Evolutionary conservation across 2,888 invertebrate genomes (phyloP), one percentile per base, ranked within the genome.

Genomic region (Ophraella communa): DNA sequence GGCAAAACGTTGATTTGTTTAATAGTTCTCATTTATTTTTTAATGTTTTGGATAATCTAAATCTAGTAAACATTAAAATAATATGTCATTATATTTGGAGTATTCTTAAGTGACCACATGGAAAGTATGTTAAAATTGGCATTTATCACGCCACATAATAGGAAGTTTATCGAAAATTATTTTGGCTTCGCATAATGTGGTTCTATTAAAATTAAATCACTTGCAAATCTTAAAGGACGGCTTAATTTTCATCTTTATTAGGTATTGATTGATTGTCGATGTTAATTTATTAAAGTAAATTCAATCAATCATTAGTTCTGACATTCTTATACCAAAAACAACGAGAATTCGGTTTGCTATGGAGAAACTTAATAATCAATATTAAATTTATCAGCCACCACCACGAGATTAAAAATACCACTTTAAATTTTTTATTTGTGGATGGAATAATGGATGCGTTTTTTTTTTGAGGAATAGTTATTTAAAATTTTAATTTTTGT

Each of bases 241-340:
- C n/a, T 35, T 57, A 57, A 51, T 57, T 62, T 33, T 18, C 42
- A 18, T 57, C 52, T 51, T 51, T 52, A 62, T 57, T 57, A 57
- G 52, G 44, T 45, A 30, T 21, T 62, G 62, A 62, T 62, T 62
- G 62, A 57, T 57, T 52, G 27, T 56, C 27, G 8, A 4, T 14
- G 42, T 42, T 51, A 42, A 44, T 33, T 56, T 42, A 49, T 57
- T 47, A 57, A 23, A 33, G 33, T 18, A 4, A 30, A 51, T 18
- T 24, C 42, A n/a, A 62, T 62, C 62, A 39, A 62, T 62, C 62
- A 62, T 44, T 27, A 7, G 20, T 42, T 14, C 10, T 62, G 62
- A 62, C 56, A 62, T 57, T 56, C 33, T 56, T 45, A 39, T 51
- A 49, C 47, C 23, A 52, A 42, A 39, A 55, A 57, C 35, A 56